phyloP scores from a whole-genome alignment of 2,113 vertebrate genomes.

The Leptocoma aspasia region DNA sequence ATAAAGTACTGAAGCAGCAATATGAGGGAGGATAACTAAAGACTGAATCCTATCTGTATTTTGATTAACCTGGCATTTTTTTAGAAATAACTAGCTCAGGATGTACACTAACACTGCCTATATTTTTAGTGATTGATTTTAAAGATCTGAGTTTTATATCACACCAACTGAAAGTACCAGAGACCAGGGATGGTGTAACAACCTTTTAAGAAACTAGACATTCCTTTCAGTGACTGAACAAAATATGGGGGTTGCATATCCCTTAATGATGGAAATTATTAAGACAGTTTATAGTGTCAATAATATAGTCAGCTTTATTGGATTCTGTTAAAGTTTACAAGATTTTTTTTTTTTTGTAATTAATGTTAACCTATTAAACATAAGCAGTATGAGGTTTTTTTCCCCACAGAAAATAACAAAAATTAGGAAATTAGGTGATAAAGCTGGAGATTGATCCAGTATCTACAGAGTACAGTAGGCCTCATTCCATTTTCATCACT shows the following conservation, averaged over 20 bases:
- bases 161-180: neutral
- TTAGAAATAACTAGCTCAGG: constrained; percentile 39
- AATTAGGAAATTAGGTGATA: neutral
- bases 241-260: neutral
- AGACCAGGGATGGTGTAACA: neutral
- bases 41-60: constrained; percentile 24
- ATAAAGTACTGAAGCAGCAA: neutral
- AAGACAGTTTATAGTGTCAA: neutral
- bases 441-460: neutral
- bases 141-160: neutral
- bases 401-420: neutral
- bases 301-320: neutral
- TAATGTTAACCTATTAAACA: neutral
- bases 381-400: neutral
- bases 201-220: neutral
- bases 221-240: neutral
- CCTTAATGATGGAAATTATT: neutral
- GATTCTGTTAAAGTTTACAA: neutral
- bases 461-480: neutral
- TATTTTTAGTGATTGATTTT: neutral
- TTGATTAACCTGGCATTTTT: constrained; percentile 8
- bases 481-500: neutral
- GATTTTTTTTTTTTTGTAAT: neutral
- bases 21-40: neutral
- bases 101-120: neutral